phyloP scores from a whole-genome alignment of 2,113 vertebrate genomes.

The Eolophus roseicapilla region DNA sequence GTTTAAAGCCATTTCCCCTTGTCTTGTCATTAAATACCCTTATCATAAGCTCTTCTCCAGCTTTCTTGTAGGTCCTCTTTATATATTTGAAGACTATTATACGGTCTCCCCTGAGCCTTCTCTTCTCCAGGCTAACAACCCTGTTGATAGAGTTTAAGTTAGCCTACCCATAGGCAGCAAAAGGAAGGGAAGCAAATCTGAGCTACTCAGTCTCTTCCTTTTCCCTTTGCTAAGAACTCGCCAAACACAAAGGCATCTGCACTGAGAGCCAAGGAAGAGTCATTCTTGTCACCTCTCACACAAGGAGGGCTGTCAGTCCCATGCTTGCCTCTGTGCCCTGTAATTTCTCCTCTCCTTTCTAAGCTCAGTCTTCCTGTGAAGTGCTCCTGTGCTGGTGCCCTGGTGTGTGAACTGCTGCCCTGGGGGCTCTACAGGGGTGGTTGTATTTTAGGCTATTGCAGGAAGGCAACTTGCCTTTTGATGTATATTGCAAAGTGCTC shows the following conservation, averaged over 20 bases:
- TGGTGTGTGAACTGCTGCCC: neutral
- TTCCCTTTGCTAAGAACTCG: neutral
- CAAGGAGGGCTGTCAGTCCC: neutral
- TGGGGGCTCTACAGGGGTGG: neutral
- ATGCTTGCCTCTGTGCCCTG: neutral
- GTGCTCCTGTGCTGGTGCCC: neutral
- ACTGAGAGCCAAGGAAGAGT: neutral
- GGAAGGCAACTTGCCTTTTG: neutral
- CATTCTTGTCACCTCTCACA: neutral
- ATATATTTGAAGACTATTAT: neutral
- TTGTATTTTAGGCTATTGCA: neutral
- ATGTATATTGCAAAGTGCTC: neutral
- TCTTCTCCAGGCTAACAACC: neutral
- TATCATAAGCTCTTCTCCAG: neutral
- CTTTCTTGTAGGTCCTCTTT: neutral
- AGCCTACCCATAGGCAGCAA: neutral
- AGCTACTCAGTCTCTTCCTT: neutral
- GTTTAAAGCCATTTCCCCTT: neutral
- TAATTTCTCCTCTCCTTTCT: neutral
- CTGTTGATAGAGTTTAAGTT: neutral
- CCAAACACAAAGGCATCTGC: neutral
- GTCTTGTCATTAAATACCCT: neutral
- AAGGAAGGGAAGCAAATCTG: neutral
- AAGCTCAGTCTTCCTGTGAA: neutral
- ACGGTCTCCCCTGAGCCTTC: neutral